phyloP scores from a whole-genome alignment of 2,113 vertebrate species.

The Dunckerocampus dactyliophorus region DNA sequence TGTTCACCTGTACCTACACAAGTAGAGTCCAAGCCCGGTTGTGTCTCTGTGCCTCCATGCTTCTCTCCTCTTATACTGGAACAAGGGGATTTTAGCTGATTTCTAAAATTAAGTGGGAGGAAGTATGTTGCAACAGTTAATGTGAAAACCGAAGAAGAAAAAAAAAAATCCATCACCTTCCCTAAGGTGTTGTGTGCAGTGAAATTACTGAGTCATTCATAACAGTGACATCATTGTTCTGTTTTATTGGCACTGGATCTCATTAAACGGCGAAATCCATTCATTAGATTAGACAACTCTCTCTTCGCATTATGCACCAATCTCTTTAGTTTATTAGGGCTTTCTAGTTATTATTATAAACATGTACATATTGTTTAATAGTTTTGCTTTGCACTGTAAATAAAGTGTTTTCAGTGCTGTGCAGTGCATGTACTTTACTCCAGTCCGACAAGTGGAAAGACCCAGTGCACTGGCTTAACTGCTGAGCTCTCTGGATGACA shows the following conservation, averaged over 20 bases:
- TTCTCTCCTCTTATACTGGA: slow-evolving; percentile 63
- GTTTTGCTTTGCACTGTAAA: not conserved
- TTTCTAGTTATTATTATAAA: not conserved
- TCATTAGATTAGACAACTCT: not conserved
- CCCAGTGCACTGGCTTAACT: slow-evolving; percentile 31
- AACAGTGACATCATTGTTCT: slow-evolving; percentile 10
- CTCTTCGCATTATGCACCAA: not conserved
- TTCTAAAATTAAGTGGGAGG: slow-evolving; percentile 38
- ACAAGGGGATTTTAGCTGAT: slow-evolving; percentile 32
- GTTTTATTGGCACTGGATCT: not conserved
- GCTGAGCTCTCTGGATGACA: not conserved
- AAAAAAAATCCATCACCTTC: slow-evolving; percentile 14
- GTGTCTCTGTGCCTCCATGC: slow-evolving; percentile 50
- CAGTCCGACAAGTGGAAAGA: slow-evolving; percentile 36
- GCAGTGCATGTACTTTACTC: slow-evolving; percentile 1
- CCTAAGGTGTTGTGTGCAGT: not conserved
- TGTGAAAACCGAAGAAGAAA: not conserved
- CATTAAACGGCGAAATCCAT: not conserved
- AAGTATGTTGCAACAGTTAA: slow-evolving; percentile 29
- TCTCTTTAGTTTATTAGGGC: not conserved
- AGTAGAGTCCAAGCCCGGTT: slow-evolving; percentile 23
- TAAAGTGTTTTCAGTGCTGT: not conserved
- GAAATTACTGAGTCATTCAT: slow-evolving; percentile 23
- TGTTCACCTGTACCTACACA: slow-evolving; percentile 26
- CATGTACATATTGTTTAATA: not conserved